Evolutionary conservation across 2,113 vertebrate species (phyloP).

Genomic region (Columba livia): DNA sequence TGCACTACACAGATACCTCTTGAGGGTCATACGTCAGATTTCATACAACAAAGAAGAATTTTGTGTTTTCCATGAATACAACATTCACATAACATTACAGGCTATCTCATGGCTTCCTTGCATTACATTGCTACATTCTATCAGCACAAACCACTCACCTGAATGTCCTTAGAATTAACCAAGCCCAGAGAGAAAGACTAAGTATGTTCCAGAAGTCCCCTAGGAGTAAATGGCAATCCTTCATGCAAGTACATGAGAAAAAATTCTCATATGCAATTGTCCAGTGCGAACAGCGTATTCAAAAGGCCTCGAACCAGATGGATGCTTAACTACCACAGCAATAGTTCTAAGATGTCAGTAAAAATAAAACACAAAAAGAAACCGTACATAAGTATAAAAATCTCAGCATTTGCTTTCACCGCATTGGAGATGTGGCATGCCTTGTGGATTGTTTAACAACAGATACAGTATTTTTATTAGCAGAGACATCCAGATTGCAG

Average conservation of each 20-base stretch:
- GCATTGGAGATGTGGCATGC: accelerated
- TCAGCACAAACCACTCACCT: neutral
- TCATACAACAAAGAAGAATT: neutral
- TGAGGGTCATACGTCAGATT: neutral
- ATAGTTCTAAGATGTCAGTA: neutral
- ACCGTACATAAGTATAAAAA: neutral
- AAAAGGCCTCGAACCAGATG: neutral
- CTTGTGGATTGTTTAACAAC: neutral
- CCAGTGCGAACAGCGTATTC: neutral
- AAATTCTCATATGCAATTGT: neutral
- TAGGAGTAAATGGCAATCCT: neutral
- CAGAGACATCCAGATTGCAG: neutral
- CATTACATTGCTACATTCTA: neutral
- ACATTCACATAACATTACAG: neutral
- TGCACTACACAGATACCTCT: neutral
- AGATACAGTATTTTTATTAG: neutral
- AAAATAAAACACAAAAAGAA: neutral
- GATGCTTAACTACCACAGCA: neutral
- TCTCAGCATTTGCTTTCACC: neutral
- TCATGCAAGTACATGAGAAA: neutral
- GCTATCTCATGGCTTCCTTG: neutral
- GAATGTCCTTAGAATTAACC: neutral
- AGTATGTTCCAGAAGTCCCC: accelerated
- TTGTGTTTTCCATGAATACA: neutral
- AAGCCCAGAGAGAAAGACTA: neutral